Evolutionary conservation across 2,888 invertebrate species (phyloP).

Genomic region (Lepidocyrtinus sp.): DNA sequence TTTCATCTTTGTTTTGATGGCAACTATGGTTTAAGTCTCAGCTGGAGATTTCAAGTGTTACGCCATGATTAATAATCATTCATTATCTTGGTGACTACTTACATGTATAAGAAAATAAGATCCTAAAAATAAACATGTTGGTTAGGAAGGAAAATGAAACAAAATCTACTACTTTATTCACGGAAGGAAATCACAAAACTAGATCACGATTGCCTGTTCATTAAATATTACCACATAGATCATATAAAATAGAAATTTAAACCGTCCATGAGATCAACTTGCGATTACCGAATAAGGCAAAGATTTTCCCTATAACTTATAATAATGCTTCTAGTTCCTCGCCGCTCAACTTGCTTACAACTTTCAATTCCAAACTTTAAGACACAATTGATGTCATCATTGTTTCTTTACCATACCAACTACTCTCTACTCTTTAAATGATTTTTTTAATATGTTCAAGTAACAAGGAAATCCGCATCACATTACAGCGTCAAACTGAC

Average conservation of each 20-base stretch:
- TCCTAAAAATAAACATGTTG: conserved; percentile 1
- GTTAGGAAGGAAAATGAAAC: neutral
- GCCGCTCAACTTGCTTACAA: too few species aligned
- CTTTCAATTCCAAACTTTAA: too few species aligned
- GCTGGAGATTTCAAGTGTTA: conserved; percentile 59
- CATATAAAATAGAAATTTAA: too few species aligned
- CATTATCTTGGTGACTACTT: conserved; percentile 26
- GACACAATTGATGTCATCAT: too few species aligned
- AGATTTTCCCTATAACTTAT: too few species aligned
- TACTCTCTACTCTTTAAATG: neutral
- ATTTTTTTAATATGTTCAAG: neutral
- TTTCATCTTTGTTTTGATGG: conserved; percentile 59
- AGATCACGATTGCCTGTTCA: too few species aligned
- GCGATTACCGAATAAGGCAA: too few species aligned
- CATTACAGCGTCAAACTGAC: neutral
- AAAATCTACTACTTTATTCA: neutral
- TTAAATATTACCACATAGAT: too few species aligned
- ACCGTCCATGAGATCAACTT: too few species aligned
- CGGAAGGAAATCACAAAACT: conserved; percentile 3
- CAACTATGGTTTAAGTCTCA: conserved; percentile 55
- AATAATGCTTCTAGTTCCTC: too few species aligned
- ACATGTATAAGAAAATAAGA: conserved; percentile 22
- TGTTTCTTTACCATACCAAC: too few species aligned
- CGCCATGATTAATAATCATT: conserved; percentile 45
- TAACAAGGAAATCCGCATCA: neutral